Conservation (phyloP, 2,113 vertebrate genomes). For the Hucho hucho region DNA sequence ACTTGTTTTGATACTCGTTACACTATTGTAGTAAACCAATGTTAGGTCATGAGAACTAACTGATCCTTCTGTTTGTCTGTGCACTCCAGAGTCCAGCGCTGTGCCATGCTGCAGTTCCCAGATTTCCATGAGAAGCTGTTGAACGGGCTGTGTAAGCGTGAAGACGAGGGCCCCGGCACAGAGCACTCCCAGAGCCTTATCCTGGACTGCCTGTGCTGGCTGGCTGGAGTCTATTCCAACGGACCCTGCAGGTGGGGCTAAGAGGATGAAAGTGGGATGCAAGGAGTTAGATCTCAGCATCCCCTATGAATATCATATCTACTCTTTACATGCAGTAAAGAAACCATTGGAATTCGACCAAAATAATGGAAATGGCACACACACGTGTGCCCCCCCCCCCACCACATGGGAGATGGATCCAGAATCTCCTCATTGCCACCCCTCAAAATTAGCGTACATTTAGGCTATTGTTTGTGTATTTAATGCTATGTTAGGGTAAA, state of each 20-base stretch:
- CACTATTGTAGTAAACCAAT: too few species aligned
- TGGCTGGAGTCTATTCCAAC: conserved; percentile 93
- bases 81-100: conserved; percentile 86
- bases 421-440: too few species aligned
- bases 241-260: conserved; percentile 85
- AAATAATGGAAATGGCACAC: neutral
- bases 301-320: too few species aligned
- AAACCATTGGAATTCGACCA: neutral
- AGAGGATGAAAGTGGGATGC: too few species aligned
- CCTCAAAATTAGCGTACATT: too few species aligned
- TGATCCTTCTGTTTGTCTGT: conserved; percentile 9
- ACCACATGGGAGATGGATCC: too few species aligned
- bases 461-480: too few species aligned
- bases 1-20: too few species aligned
- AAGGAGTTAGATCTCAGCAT: too few species aligned
- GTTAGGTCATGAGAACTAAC: neutral
- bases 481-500: too few species aligned
- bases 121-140: conserved; percentile 96
- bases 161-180: conserved; percentile 77
- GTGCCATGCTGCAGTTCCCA: conserved; percentile 97
- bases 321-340: too few species aligned
- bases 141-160: conserved; percentile 81
- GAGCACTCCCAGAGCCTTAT: conserved; percentile 94
- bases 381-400: too few species aligned
- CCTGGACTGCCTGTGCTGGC: conserved; percentile 92